phyloP scores from a whole-genome alignment of 2,888 invertebrate species.

The Deroplatys truncata region DNA sequence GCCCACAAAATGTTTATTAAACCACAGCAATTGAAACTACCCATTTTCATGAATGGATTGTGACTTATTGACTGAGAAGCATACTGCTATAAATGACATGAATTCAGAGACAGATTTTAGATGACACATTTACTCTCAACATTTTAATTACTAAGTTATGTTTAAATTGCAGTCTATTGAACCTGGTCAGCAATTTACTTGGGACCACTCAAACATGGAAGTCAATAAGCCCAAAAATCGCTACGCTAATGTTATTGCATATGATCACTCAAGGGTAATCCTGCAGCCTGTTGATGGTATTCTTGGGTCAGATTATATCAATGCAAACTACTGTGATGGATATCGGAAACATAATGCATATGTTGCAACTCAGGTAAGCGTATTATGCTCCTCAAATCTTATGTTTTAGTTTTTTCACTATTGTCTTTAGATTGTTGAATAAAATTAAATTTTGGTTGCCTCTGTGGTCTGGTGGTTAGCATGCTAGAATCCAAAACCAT shows the following conservation, averaged over 20 bases:
- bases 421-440: too few relatives aligned
- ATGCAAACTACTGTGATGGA: constrained; percentile 99
- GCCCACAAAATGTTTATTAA: too few relatives aligned
- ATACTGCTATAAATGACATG: too few relatives aligned
- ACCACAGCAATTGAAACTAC: too few relatives aligned
- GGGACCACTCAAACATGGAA: constrained; percentile 98
- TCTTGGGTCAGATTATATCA: constrained; percentile 95
- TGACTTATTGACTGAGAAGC: not conserved
- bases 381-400: too few relatives aligned
- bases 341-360: constrained; percentile 98
- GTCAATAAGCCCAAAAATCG: constrained; percentile 98
- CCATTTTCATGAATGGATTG: not conserved
- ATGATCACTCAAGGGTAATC: constrained; percentile 96
- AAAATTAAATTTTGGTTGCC: too few relatives aligned
- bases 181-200: constrained; percentile 98
- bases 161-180: constrained; percentile 73
- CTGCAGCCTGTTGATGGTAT: constrained; percentile 84
- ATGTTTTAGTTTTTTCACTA: too few relatives aligned
- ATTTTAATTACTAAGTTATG: not conserved
- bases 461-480: too few relatives aligned
- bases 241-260: constrained; percentile 98
- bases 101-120: too few relatives aligned
- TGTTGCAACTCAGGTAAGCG: constrained; percentile 80
- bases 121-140: not conserved
- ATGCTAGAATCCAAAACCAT: too few relatives aligned